These are phyloP conservation scores for Mastomys coucha DNA, from an alignment of 2,113 vertebrate species.

Conservation along the genomic window DNA sequence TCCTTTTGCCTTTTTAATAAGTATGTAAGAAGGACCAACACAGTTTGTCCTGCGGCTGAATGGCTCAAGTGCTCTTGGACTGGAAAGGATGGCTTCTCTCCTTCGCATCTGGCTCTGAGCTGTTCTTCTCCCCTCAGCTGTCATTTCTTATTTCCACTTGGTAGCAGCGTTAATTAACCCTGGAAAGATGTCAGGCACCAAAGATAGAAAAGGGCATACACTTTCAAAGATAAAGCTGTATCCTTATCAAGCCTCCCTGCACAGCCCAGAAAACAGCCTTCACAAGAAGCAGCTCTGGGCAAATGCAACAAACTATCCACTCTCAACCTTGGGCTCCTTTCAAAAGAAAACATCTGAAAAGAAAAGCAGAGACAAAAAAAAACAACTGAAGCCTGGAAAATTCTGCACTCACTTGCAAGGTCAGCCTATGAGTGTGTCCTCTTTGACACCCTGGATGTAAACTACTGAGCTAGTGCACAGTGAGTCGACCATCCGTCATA, in stretches of 20 bases:
- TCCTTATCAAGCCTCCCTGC: conserved; percentile 52
- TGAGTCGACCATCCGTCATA: neutral
- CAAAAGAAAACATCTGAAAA: conserved; percentile 66
- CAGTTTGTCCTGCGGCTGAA: neutral
- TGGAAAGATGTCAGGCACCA: neutral
- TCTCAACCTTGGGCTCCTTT: conserved; percentile 64
- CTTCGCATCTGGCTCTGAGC: neutral
- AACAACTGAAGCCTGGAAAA: neutral
- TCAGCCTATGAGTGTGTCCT: neutral
- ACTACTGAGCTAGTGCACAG: neutral
- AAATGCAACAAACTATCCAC: conserved; percentile 39
- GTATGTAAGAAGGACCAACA: neutral
- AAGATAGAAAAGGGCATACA: conserved; percentile 42
- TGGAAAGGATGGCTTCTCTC: neutral
- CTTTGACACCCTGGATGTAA: neutral
- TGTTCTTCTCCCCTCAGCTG: neutral
- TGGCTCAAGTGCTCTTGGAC: neutral
- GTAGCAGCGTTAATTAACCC: conserved; percentile 67
- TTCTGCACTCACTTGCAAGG: neutral
- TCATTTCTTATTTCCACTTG: conserved; percentile 72
- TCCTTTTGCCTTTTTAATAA: neutral
- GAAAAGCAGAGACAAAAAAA: conserved; percentile 55
- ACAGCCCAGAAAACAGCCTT: conserved; percentile 35
- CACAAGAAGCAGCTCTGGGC: neutral
- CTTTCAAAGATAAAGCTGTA: conserved; percentile 73